phyloP scores from a whole-genome alignment of 2,113 vertebrate species.

The Myanophis thanlyinensis region DNA sequence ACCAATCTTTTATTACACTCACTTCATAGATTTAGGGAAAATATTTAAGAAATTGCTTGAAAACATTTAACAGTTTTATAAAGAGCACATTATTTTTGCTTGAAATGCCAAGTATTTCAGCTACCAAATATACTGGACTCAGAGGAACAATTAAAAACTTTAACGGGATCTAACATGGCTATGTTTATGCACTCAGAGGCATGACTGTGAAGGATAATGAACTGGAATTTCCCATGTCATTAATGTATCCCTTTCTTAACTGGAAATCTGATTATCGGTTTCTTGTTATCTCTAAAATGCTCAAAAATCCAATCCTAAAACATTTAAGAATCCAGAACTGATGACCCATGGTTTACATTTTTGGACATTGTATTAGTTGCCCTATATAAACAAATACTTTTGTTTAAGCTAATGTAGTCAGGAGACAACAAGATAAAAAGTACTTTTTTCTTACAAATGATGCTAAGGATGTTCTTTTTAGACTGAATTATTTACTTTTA shows the following conservation, averaged over 20 bases:
- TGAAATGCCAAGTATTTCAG: slow-evolving; percentile 15
- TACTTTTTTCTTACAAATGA: background rate
- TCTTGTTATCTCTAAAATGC: slow-evolving; percentile 6
- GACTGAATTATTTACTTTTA: background rate
- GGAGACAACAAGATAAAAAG: background rate
- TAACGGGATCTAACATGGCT: slow-evolving; percentile 2
- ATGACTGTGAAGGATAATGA: slow-evolving; percentile 4
- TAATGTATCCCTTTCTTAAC: background rate
- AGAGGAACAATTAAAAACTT: slow-evolving; percentile 15
- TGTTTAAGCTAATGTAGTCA: background rate
- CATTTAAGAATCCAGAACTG: slow-evolving; percentile 9
- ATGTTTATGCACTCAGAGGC: slow-evolving; percentile 28
- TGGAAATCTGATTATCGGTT: slow-evolving; percentile 29
- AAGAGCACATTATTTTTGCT: slow-evolving; percentile 5
- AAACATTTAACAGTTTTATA: slow-evolving; percentile 30
- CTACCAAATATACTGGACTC: slow-evolving; percentile 1
- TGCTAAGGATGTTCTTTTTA: background rate
- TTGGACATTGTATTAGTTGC: background rate
- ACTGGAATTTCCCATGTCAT: slow-evolving; percentile 10
- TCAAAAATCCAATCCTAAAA: slow-evolving; percentile 23
- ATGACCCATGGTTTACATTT: slow-evolving; percentile 6
- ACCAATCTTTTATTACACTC: background rate
- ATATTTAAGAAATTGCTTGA: slow-evolving; percentile 32
- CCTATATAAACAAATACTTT: background rate
- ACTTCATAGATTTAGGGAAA: slow-evolving; percentile 24